Percentiles rank a stretch among this genome's conserved stretches.
phyloP scores from a whole-genome alignment of 2,113 vertebrate species.

The Suricata suricatta region DNA sequence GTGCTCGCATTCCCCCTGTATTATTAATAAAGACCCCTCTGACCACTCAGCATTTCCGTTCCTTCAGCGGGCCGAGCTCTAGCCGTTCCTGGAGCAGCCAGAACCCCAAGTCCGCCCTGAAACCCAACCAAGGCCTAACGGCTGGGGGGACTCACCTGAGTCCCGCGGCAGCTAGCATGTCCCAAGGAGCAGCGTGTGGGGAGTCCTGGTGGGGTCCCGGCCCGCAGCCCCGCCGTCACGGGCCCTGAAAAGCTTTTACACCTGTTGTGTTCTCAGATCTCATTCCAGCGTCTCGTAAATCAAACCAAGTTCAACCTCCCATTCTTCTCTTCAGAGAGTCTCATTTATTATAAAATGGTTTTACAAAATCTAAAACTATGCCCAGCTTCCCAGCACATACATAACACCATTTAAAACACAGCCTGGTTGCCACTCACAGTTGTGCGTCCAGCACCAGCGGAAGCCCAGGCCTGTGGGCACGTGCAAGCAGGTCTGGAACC shows the following conservation, averaged over 20 bases:
- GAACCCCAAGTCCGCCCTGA: neutral
- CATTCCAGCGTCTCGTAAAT: neutral
- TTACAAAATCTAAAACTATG: constrained; percentile 8
- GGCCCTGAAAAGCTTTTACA: neutral
- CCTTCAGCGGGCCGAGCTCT: neutral
- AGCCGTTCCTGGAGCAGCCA: neutral
- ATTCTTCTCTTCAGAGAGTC: neutral
- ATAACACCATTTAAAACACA: neutral
- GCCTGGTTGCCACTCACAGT: neutral
- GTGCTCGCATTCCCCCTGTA: accelerated
- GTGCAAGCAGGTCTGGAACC: neutral
- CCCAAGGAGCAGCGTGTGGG: neutral
- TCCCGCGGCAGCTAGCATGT: accelerated
- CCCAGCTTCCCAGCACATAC: neutral
- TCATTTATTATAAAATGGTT: constrained; percentile 70
- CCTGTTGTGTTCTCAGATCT: neutral
- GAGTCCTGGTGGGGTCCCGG: neutral
- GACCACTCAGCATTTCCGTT: neutral
- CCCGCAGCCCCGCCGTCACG: accelerated
- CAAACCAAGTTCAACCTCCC: neutral
- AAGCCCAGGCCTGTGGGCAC: neutral
- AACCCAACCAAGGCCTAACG: accelerated
- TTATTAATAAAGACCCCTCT: neutral
- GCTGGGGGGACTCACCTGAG: neutral
- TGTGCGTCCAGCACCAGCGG: neutral